These are phyloP conservation scores for Eutrigla gurnardus DNA, from an alignment of 2,797 vertebrate species.

Conservation along the genomic window DNA sequence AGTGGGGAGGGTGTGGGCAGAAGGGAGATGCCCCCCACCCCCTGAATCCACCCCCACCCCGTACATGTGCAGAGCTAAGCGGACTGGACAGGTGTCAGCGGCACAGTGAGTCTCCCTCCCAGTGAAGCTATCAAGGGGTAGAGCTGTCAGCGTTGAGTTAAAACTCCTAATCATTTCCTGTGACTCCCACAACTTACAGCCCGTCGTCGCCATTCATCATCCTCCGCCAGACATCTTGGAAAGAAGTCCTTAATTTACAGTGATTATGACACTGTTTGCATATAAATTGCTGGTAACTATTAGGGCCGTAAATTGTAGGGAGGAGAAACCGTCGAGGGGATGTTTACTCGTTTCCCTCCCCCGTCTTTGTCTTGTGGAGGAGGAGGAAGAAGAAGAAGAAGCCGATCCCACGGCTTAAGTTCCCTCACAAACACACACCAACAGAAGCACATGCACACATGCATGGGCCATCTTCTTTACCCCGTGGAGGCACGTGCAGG, in stretches of 20 bases:
- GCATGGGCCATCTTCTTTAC: constrained; percentile 47
- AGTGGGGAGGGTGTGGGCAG: constrained; percentile 30
- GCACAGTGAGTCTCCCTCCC: constrained; percentile 49
- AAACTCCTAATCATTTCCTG: constrained; percentile 63
- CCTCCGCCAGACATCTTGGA: constrained; percentile 40
- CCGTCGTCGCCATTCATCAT: constrained; percentile 64
- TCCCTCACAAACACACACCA: constrained; percentile 39
- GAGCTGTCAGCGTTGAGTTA: constrained; percentile 56
- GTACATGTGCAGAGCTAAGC: constrained; percentile 54
- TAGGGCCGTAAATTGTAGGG: constrained; percentile 51
- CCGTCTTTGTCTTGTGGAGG: constrained; percentile 34
- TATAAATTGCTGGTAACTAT: constrained; percentile 57
- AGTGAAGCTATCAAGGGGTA: constrained; percentile 53
- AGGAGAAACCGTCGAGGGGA: constrained; percentile 33
- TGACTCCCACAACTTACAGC: constrained; percentile 54
- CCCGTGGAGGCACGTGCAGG: constrained; percentile 81
- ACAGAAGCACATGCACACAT: constrained; percentile 48
- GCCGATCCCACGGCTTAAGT: constrained; percentile 67
- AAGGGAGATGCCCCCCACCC: constrained; percentile 42
- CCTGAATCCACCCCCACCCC: constrained; percentile 50
- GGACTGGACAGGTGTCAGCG: constrained; percentile 74
- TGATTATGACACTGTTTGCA: constrained; percentile 70
- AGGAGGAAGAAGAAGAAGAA: constrained; percentile 16
- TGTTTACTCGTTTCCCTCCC: neutral
- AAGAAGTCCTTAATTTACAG: constrained; percentile 59